A percentile compares a stretch with the other conserved stretches of the same genome.
Evolutionary conservation across 2,797 vertebrate genomes (phyloP).

Genomic region (Acipenser oxyrinchus): DNA sequence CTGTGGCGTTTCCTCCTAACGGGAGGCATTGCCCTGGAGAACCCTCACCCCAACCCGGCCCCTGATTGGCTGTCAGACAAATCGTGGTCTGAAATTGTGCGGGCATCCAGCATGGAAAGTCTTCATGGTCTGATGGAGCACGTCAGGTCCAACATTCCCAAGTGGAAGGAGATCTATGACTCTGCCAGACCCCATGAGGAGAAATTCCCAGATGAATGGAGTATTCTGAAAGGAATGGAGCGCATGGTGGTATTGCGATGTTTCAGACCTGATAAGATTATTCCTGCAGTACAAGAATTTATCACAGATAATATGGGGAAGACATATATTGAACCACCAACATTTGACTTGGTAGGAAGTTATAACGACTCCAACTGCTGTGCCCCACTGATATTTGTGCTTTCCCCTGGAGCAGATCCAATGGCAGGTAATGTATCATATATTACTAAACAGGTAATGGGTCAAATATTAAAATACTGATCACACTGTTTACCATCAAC

Average conservation of each 20-base stretch:
- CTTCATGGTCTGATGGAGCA: conserved; percentile 66
- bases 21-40: conserved; percentile 79
- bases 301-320: conserved; percentile 74
- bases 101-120: conserved; percentile 63
- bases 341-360: conserved; percentile 81
- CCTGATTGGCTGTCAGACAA: conserved; percentile 82
- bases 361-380: conserved; percentile 84
- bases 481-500: no score
- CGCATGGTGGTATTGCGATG: conserved; percentile 78
- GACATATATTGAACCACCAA: conserved; percentile 74
- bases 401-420: conserved; percentile 86
- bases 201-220: conserved; percentile 65
- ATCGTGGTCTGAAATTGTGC: conserved; percentile 80
- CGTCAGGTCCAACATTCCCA: conserved; percentile 39
- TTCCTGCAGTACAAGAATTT: conserved; percentile 74
- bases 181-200: conserved; percentile 71
- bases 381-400: conserved; percentile 79
- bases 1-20: conserved; percentile 83
- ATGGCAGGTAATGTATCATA: conserved; percentile 73
- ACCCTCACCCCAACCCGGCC: conserved; percentile 77
- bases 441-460: no score
- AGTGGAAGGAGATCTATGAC: conserved; percentile 81
- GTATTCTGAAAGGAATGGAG: conserved; percentile 52
- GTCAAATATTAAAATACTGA: no score
- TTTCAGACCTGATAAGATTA: conserved; percentile 81